These are phyloP conservation scores for Hypena proboscidalis DNA, from an alignment of 2,888 invertebrate genomes.

Conservation along the genomic window DNA sequence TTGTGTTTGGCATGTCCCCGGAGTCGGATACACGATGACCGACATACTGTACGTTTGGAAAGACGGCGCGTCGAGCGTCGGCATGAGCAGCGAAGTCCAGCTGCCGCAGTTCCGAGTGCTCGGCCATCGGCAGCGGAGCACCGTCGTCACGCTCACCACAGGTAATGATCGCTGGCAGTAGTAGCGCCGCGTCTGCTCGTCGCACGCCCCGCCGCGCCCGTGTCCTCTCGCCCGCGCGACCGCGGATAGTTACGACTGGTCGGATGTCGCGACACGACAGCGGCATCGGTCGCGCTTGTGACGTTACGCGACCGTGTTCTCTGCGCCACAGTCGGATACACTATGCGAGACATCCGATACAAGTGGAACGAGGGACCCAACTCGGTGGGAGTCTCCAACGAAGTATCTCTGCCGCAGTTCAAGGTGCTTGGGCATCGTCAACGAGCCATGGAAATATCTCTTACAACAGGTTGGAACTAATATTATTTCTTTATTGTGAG, in stretches of 20 bases:
- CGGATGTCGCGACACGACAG: slow-evolving; percentile 35
- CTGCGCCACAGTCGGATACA: slow-evolving; percentile 93
- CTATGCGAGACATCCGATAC: slow-evolving; percentile 97
- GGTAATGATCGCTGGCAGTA: slow-evolving; percentile 84
- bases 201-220: slow-evolving; percentile 22
- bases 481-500: slow-evolving; percentile 10
- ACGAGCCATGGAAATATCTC: slow-evolving; percentile 96
- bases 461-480: slow-evolving; percentile 92
- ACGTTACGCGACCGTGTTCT: slow-evolving; percentile 48
- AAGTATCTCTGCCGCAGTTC: slow-evolving; percentile 97
- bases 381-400: slow-evolving; percentile 96
- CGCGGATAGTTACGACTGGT: too few relatives aligned
- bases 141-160: slow-evolving; percentile 95
- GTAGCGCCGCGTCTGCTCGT: slow-evolving; percentile 14
- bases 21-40: slow-evolving; percentile 97
- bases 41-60: slow-evolving; percentile 96
- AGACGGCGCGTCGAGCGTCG: slow-evolving; percentile 94
- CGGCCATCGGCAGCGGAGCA: slow-evolving; percentile 96
- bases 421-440: slow-evolving; percentile 97
- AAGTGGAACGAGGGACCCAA: slow-evolving; percentile 97
- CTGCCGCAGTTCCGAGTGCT: slow-evolving; percentile 97
- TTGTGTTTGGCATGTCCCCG: slow-evolving; percentile 76
- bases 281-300: slow-evolving; percentile 48
- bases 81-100: slow-evolving; percentile 95
- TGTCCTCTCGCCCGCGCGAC: slow-evolving; percentile 37